Conservation (phyloP, 1,140 invertebrate genomes). For the Sesamia nonagrioides region DNA sequence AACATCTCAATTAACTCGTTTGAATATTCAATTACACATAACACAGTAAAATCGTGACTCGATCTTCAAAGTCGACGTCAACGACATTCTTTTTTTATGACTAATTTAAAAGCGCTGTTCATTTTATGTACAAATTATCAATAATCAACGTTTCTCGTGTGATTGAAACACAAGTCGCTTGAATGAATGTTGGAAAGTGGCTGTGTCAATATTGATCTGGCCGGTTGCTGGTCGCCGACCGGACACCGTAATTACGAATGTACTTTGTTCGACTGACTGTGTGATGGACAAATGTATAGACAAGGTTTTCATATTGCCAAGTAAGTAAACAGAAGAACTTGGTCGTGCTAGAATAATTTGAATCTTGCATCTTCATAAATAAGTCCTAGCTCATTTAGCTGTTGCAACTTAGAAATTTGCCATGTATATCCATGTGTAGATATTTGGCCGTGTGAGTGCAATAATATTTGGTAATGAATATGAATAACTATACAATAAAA, state of each 20-base stretch:
- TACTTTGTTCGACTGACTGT: neutral
- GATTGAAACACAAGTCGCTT: constrained; percentile 43
- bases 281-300: constrained; percentile 12
- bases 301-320: constrained; percentile 31
- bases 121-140: constrained; percentile 46
- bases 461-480: neutral
- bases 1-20: constrained; percentile 19
- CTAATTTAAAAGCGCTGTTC: constrained; percentile 34
- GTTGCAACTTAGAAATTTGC: neutral
- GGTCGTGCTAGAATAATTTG: neutral
- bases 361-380: neutral
- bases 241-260: constrained; percentile 40
- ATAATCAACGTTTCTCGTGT: constrained; percentile 48
- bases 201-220: constrained; percentile 61
- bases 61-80: constrained; percentile 17
- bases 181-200: constrained; percentile 59
- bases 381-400: neutral
- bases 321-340: neutral
- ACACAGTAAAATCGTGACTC: constrained; percentile 26
- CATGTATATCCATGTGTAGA: too few species aligned
- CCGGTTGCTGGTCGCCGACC: constrained; percentile 39
- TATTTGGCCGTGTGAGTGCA: too few species aligned
- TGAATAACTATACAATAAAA: neutral
- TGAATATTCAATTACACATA: constrained; percentile 21
- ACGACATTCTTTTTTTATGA: constrained; percentile 33